phyloP scores from a whole-genome alignment of 2,888 invertebrate species.

The Diarsia rubi region DNA sequence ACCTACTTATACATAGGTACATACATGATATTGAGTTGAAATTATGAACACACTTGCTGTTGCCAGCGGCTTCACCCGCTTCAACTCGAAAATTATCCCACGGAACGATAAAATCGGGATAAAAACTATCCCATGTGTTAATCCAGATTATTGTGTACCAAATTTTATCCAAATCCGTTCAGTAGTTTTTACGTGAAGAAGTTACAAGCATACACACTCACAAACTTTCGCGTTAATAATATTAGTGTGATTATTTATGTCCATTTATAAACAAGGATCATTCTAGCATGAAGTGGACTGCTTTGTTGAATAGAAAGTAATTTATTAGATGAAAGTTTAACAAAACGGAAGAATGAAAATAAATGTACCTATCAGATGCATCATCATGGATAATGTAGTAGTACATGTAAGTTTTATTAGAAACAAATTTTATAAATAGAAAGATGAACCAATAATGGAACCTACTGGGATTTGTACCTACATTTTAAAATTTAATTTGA shows the following conservation, averaged over 20 bases:
- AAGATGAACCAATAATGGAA: neutral
- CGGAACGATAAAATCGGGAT: no score
- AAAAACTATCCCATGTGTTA: no score
- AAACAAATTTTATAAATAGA: neutral
- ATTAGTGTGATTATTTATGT: slow-evolving; percentile 14
- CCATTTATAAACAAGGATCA: slow-evolving; percentile 22
- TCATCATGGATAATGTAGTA: neutral
- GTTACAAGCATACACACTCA: no score
- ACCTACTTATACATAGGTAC: no score
- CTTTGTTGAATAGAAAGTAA: slow-evolving; percentile 28
- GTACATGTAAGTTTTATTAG: neutral
- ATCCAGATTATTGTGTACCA: no score
- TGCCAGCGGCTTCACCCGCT: no score
- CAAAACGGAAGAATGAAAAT: neutral
- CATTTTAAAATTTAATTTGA: neutral
- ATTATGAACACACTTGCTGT: slow-evolving; percentile 7
- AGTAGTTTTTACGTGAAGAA: no score
- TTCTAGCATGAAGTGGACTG: slow-evolving; percentile 34
- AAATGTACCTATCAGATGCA: neutral
- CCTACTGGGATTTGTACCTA: neutral
- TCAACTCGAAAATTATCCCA: no score
- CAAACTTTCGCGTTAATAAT: no score
- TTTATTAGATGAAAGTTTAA: slow-evolving; percentile 26
- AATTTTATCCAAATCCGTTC: no score
- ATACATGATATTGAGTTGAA: neutral